Evolutionary conservation across 2,113 vertebrate species (phyloP).

Genomic region (Cyphomyrus discorhynchus): DNA sequence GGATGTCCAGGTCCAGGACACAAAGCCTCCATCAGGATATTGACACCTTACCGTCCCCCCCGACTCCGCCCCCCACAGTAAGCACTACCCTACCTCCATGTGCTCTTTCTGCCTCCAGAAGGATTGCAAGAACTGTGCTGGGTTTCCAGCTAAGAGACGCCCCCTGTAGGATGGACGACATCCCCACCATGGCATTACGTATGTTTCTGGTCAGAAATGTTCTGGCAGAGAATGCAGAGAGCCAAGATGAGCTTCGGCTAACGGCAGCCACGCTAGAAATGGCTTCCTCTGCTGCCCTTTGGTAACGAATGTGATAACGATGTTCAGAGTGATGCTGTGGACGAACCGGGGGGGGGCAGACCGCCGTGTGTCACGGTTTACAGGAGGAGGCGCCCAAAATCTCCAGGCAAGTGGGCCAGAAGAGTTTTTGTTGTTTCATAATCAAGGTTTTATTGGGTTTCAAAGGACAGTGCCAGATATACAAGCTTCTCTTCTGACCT

Average conservation of each 20-base stretch:
- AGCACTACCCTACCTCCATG: slow-evolving; percentile 42
- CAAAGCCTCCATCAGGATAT: slow-evolving; percentile 78
- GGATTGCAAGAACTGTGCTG: not conserved
- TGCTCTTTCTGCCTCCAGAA: not conserved
- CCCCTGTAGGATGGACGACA: not conserved
- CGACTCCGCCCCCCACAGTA: slow-evolving; percentile 36
- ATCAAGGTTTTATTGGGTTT: not conserved
- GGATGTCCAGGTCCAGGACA: slow-evolving; percentile 80
- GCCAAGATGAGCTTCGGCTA: not conserved
- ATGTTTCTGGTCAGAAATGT: not conserved
- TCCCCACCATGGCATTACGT: not conserved
- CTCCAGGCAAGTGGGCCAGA: not conserved
- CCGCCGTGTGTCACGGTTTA: not conserved
- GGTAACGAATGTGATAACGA: too few species aligned
- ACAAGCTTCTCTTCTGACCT: not conserved
- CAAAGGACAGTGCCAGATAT: not conserved
- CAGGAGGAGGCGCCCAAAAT: not conserved
- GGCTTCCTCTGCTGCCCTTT: not conserved
- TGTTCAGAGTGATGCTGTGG: not conserved
- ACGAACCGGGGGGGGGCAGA: not conserved
- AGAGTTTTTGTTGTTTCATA: not conserved
- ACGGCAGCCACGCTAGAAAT: not conserved
- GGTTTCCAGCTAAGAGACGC: not conserved
- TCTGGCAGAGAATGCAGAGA: not conserved
- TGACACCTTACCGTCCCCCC: slow-evolving; percentile 67